Base-by-base conservation (phyloP, 1,140 invertebrate species). In the Riptortus pedestris region DNA sequence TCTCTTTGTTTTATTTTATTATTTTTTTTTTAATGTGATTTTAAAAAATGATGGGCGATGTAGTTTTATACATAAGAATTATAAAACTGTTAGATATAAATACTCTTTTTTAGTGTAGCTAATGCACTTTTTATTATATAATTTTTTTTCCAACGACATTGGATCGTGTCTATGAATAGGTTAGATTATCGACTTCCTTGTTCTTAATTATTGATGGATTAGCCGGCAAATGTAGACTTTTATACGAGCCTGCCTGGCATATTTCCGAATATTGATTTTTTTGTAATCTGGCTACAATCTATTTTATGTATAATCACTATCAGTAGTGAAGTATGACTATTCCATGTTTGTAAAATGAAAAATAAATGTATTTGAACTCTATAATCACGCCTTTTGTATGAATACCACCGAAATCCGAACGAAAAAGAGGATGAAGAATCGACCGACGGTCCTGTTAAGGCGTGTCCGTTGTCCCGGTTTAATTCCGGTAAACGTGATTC, bases 261-360 rank as follows among this genome's bases (percentile, higher is more conserved):
- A 55, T 55, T 55, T 55, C 51, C 51, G 51, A 55, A 24, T 55
- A 26, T 55, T 55, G 45, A 18, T 27, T 26, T 9, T 55, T 55
- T 55, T 55, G 51, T 55, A 55, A 55, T 55, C 26, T 55, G 20
- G 51, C 20, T 48, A 4, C 18, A 16, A 16, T 24, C 24, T 55
- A 55, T 55, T 55, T 55, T 55, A 55, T 55, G 51, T 55, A 12
- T 55, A 38, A 55, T 55, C 51, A 55, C 51, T 55, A 55, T 26
- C 51, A 55, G 51, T 55, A 55, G 51, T 55, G 51, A 55, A 55
- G 16, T 55, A 55, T 55, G 14, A 55, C 14, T 55, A 55, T 55
- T 55, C 51, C 51, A 55, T 55, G 51, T 55, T 55, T 55, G 51
- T 55, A 55, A 27, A 55, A 55, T 24, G 24, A 55, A 14, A 55